Conservation (phyloP, 2,113 vertebrate genomes). For the Merops nubicus region DNA sequence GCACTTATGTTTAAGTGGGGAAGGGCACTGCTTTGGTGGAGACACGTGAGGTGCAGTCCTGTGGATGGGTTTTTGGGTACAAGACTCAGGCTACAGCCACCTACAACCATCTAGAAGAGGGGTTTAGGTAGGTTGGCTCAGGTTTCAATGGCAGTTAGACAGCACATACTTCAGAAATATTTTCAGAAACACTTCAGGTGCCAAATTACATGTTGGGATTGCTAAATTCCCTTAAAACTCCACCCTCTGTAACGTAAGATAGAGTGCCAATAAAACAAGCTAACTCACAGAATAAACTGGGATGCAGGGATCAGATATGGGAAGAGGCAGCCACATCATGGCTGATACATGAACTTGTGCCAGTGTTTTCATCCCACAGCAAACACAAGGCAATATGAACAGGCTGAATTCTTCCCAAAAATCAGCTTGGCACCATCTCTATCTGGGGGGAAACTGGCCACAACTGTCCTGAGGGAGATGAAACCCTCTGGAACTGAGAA, state of each 20-base stretch:
- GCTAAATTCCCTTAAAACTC: background rate
- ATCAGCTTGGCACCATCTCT: background rate
- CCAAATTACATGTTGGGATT: background rate
- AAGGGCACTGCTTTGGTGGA: background rate
- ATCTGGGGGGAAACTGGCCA: background rate
- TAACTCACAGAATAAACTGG: background rate
- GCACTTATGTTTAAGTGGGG: no score
- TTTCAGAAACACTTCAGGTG: background rate
- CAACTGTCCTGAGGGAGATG: background rate
- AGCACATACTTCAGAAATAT: background rate
- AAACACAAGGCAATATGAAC: background rate
- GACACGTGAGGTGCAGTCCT: fast-evolving
- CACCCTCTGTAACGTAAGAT: background rate
- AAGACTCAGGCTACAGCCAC: background rate
- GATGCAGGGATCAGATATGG: background rate
- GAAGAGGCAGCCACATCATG: background rate
- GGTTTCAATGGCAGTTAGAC: background rate
- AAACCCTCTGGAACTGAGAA: background rate
- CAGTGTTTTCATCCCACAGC: background rate
- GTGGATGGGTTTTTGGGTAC: background rate
- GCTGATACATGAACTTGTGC: background rate
- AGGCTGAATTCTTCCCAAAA: background rate
- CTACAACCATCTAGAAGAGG: background rate
- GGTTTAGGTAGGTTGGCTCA: background rate
- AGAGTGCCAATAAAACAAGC: background rate